Evolutionary conservation across 2,797 vertebrate species (phyloP), one percentile per base, ranked within the genome.

Genomic region (Tapirus indicus): DNA sequence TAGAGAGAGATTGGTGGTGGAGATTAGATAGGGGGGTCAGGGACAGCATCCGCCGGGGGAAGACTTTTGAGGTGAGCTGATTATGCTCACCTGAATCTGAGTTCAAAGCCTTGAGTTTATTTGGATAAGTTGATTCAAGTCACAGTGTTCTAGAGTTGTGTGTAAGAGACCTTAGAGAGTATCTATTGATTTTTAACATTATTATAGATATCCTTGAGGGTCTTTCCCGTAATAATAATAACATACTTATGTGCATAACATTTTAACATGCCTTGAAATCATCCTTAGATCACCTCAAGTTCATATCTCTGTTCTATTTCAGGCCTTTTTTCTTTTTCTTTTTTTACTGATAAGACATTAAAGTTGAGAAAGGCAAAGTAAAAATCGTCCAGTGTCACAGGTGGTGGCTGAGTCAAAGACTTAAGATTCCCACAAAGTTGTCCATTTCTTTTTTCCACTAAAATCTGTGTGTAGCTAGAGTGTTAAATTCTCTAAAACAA

Each of bases 311-410:
- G 44, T 54, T 97, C 85, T 80, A 13, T 20, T 75, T 64, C 54
- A 85, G 38, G 38, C 38, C 38, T 38, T 38, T 38, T 38, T 38
- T 38, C 38, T 38, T 38, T 60, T 52, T 25, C 18, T 82, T 92
- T 88, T 88, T 89, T 88, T 47, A 35, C 25, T 88, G 25, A 25
- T 68, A 92, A 75, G 77, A 75, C 44, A 44, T 54, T 88, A 58
- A 78, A 23, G 6, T 84, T 94, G 72, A 89, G 41, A 94, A 92
- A 95, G 14, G 21, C 60, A 60, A 93, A 86, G 23, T 60, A 78
- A 93, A 92, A 62, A 64, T 6, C 88, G 25, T 49, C 32, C 41
- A 21, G 14, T 58, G 7, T 80, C 74, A 62, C 18, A 52, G 12
- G 38, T 77, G 62, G 20, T 84, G 47, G 3, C 35, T 89, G 29